Base-by-base conservation (phyloP, 92 coral and sea anemone genomes). In the Pocillopora grandis region DNA sequence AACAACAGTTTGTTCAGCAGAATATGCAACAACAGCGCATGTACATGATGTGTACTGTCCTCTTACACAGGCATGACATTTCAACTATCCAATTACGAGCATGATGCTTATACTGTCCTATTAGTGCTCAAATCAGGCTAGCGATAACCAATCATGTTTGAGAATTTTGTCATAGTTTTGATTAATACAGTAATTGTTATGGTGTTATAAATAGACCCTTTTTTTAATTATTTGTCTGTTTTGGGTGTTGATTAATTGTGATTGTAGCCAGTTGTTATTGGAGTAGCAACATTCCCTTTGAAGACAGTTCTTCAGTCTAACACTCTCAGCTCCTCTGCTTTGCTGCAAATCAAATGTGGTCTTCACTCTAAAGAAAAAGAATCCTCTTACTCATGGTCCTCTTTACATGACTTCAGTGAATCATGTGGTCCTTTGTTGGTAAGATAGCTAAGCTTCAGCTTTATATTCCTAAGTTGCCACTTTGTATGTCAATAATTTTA, bases 261-360 rank as follows among this genome's bases (percentile, higher is more conserved):
- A 77, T 80, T 86, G 52, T 20, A 97, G 99, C 99, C 99, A 16
- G 58, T 68, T 37, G 82, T 92, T 58, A 68, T 92, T 57, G 99
- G 99, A 67, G 75, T 62, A 61, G 99, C 96, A 71, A 77, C 79
- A 42, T 66, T 97, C 7, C 91, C 92, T 10, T 85, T 97, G 36
- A 92, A 80, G 80, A 37, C 90, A 35, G 94, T 97, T 42, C 89
- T 97, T n/a, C 87, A 72, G 17, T 97, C 99, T 35, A 82, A 80
- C 70, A 79, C 84, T 59, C 90, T 97, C 33, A 87, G 85, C 73
- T 87, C 87, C 72, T 78, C 87, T 33, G 72, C 89, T 2, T 66
- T 66, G 15, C 68, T 94, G 67, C 91, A 87, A 57, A 82, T 93
- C 79, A 91, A 86, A 23, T 69, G 71, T 37, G 55, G 15, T 61